Base-by-base conservation (phyloP, 2,888 invertebrate genomes). In the Bombyx huttoni region DNA sequence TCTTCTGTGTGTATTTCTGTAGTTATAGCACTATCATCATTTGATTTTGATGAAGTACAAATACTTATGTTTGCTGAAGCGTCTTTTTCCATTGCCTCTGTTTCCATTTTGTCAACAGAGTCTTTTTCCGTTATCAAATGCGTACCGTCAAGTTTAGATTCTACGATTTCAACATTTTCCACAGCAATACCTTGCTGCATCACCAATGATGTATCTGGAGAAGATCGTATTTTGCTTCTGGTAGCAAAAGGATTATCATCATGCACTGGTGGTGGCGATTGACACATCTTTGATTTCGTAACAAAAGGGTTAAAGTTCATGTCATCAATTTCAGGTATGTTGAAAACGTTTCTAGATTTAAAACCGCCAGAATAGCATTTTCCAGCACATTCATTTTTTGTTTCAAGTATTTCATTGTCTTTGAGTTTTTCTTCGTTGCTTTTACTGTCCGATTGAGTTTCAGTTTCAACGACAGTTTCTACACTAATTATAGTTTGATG, bases 251-350 rank as follows among this genome's bases (percentile, higher is more conserved):
- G 56, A 59, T 69, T 64, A 13, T 67, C 64, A 3, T 49, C 49
- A 13, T 63, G 54, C 40, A 59, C 40, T 8, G 55, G 65, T 13
- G 69, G 60, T 52, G 78, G 75, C 8, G 79, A 73, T 47, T 62
- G 62, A 34, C 73, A 60, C 54, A 81, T 68, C 71, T 73, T 82
- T 9, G 75, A 68, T 59, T 77, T 81, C 0, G 77, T 68, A n/a
- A 64, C 69, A 67, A 84, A 83, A 7, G 82, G 78, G 61, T 79
- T 80, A 56, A 82, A 81, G 55, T 75, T 73, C 9, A 65, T 61
- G 51, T 81, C 80, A 58, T 81, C 75, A 54, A 85, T 81, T 68
- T 84, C 84, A 40, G 85, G 85, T 48, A 85, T 58, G 56, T 84
- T 84, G 55, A 82, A 83, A 10, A 81, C 81, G 58, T 76, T 84